Percentiles rank a stretch among this genome's conserved stretches.
Conservation (phyloP, 2,888 invertebrate species). For the Chrysomela aeneicollis region DNA sequence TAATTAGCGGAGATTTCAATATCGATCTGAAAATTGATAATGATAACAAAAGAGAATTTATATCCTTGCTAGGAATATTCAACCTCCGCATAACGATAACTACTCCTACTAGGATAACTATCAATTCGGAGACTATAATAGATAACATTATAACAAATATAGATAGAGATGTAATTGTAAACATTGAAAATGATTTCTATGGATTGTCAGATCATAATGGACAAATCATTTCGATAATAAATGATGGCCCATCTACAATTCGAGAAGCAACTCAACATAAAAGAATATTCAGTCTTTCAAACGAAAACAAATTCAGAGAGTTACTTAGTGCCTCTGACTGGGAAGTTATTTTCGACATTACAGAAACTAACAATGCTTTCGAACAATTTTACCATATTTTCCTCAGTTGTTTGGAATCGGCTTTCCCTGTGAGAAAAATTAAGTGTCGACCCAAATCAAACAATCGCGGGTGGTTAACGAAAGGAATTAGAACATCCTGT, state of each 20-base stretch:
- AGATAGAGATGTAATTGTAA: slow-evolving; percentile 4
- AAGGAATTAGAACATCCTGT: slow-evolving; percentile 8
- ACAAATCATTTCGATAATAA: neutral
- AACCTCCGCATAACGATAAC: slow-evolving; percentile 8
- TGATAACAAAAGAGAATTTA: too few relatives aligned
- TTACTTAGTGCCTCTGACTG: slow-evolving; percentile 14
- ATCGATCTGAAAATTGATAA: too few relatives aligned
- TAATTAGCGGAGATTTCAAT: too few relatives aligned
- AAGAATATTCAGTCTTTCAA: slow-evolving; percentile 10
- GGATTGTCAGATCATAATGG: slow-evolving; percentile 15
- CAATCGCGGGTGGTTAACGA: neutral
- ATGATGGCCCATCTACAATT: neutral
- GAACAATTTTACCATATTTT: slow-evolving; percentile 11
- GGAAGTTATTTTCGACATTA: slow-evolving; percentile 11
- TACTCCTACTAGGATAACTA: slow-evolving; percentile 4
- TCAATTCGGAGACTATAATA: slow-evolving; percentile 1
- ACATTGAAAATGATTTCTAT: slow-evolving; percentile 14
- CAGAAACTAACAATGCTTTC: slow-evolving; percentile 11
- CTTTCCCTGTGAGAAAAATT: slow-evolving; percentile 1
- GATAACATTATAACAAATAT: slow-evolving; percentile 12
- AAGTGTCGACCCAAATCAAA: neutral
- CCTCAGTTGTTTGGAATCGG: neutral
- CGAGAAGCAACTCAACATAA: slow-evolving; percentile 12
- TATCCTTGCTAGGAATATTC: too few relatives aligned
- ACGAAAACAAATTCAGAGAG: slow-evolving; percentile 16